Evolutionary conservation across 2,113 vertebrate genomes (phyloP).

Genomic region (Cheilinus undulatus): DNA sequence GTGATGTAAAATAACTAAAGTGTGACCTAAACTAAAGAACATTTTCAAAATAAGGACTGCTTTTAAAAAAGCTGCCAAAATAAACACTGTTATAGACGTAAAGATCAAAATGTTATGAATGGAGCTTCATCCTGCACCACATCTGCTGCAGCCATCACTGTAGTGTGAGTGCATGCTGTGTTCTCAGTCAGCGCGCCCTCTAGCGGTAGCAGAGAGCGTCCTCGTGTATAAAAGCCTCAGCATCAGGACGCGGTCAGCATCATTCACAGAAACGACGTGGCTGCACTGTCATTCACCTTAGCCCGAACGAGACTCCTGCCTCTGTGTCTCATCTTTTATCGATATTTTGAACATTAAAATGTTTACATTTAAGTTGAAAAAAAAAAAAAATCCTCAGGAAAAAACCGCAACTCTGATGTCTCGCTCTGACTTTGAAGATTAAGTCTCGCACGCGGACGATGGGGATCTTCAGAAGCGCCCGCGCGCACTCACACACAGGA

Average conservation of each 20-base stretch:
- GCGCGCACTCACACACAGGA: not conserved
- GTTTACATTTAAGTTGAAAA: not conserved
- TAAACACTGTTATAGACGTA: too few relatives aligned
- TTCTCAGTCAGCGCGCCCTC: constrained; percentile 37
- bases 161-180: not conserved
- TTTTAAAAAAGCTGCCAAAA: too few relatives aligned
- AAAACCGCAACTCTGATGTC: not conserved
- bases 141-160: not conserved
- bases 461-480: constrained; percentile 5
- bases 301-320: not conserved
- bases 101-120: not conserved
- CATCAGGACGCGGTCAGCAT: constrained; percentile 11
- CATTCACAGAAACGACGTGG: constrained; percentile 1
- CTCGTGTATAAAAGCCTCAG: constrained; percentile 65
- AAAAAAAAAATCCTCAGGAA: not conserved
- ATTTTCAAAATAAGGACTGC: too few relatives aligned
- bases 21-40: too few relatives aligned
- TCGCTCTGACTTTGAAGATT: not conserved
- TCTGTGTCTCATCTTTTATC: too few relatives aligned
- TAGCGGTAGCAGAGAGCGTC: constrained; percentile 3
- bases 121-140: not conserved
- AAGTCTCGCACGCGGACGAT: constrained; percentile 10
- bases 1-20: too few relatives aligned
- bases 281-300: constrained; percentile 7
- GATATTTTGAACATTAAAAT: not conserved